Evolutionary conservation across 2,113 vertebrate species (phyloP).

Genomic region (Oophaga pumilio): DNA sequence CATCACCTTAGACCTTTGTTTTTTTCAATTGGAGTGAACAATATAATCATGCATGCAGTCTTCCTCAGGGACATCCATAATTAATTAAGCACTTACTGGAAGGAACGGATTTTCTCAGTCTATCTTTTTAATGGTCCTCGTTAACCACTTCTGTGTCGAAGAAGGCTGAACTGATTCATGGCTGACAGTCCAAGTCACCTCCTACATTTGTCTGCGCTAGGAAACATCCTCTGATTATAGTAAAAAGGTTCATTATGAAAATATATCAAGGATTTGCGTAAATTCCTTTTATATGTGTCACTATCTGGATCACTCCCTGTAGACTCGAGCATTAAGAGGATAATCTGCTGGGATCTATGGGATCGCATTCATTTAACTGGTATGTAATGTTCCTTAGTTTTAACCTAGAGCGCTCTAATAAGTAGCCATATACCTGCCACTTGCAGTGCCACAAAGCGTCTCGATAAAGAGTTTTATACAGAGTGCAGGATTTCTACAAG

Average conservation of each 20-base stretch:
- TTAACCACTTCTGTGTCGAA: background rate
- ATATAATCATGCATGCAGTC: conserved; percentile 32
- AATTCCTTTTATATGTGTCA: background rate
- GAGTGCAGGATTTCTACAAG: background rate
- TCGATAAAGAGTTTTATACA: no score
- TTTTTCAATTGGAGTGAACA: background rate
- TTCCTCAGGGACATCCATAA: conserved; percentile 33
- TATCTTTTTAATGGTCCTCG: background rate
- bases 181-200: background rate
- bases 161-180: background rate
- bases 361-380: no score
- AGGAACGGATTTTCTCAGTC: background rate
- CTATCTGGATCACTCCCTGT: background rate
- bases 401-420: no score
- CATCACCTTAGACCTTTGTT: conserved; percentile 3
- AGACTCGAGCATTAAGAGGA: background rate
- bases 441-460: background rate
- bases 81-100: conserved; percentile 22
- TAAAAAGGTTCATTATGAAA: background rate
- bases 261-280: background rate
- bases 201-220: background rate
- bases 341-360: no score
- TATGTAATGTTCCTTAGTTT: no score
- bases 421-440: no score
- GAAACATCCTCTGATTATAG: background rate